Conservation (phyloP, 2,113 vertebrate genomes). For the Alligator sinensis region DNA sequence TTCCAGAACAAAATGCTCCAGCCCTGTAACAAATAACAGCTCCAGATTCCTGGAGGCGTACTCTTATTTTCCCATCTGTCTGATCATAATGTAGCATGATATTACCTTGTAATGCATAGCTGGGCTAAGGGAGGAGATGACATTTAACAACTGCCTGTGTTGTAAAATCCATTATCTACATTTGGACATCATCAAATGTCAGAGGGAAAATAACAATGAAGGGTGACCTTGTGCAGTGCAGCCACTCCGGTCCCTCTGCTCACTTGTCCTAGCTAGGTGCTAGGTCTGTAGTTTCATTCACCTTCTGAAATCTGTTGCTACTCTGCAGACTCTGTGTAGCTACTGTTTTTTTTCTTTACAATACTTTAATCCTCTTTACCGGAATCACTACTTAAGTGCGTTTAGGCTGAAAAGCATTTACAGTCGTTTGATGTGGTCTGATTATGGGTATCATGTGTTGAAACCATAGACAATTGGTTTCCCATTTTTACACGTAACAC, state of each 20-base stretch:
- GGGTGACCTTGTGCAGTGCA: conserved; percentile 19
- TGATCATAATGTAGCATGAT: neutral
- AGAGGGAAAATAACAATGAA: neutral
- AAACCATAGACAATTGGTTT: neutral
- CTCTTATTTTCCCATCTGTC: neutral
- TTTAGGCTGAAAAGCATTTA: conserved; percentile 44
- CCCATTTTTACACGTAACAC: neutral
- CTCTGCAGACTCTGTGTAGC: neutral
- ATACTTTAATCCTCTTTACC: conserved; percentile 12
- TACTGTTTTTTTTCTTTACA: neutral
- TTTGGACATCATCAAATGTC: conserved; percentile 52
- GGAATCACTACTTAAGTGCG: conserved; percentile 14
- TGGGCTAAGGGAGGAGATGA: conserved; percentile 36
- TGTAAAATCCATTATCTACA: conserved; percentile 50
- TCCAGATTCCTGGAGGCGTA: neutral
- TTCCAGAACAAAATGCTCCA: neutral
- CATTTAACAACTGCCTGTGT: conserved; percentile 26
- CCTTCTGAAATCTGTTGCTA: neutral
- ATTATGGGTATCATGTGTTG: conserved; percentile 45
- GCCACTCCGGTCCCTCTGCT: neutral
- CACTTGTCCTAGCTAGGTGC: accelerated
- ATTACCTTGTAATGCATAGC: conserved; percentile 15
- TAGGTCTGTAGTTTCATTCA: neutral
- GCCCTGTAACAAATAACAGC: neutral
- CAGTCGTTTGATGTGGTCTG: conserved; percentile 33